A percentile compares a stretch with the other conserved stretches of the same genome.
Evolutionary conservation across 2,113 vertebrate species (phyloP).

Genomic region (Psephotus haematonotus): DNA sequence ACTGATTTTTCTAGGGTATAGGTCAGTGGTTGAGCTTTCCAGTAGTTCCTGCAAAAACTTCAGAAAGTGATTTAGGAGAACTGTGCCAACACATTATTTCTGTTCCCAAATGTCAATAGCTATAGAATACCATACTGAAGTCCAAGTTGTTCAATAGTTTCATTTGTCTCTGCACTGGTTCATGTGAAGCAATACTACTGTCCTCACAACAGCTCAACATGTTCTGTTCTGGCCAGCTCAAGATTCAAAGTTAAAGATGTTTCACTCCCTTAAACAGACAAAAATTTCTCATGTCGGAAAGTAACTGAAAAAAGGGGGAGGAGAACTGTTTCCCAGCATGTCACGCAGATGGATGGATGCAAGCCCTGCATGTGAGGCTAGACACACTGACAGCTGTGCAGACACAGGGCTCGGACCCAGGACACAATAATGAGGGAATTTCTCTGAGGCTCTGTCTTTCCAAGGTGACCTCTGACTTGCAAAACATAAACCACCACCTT

Average conservation of each 20-base stretch:
- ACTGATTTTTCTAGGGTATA: background rate
- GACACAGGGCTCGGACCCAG: fast-evolving
- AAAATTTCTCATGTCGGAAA: background rate
- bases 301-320: fast-evolving
- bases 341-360: background rate
- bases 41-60: background rate
- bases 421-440: background rate
- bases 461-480: background rate
- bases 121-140: background rate
- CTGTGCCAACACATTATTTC: background rate
- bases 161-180: background rate
- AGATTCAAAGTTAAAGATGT: background rate
- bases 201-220: background rate
- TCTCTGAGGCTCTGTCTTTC: background rate
- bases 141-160: background rate
- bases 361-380: background rate
- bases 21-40: background rate
- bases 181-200: background rate
- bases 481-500: background rate
- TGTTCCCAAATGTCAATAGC: background rate
- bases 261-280: background rate
- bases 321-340: background rate
- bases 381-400: background rate
- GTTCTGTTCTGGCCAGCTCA: background rate
- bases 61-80: background rate